Conservation (phyloP, 2,113 vertebrate genomes). For the Physeter macrocephalus region DNA sequence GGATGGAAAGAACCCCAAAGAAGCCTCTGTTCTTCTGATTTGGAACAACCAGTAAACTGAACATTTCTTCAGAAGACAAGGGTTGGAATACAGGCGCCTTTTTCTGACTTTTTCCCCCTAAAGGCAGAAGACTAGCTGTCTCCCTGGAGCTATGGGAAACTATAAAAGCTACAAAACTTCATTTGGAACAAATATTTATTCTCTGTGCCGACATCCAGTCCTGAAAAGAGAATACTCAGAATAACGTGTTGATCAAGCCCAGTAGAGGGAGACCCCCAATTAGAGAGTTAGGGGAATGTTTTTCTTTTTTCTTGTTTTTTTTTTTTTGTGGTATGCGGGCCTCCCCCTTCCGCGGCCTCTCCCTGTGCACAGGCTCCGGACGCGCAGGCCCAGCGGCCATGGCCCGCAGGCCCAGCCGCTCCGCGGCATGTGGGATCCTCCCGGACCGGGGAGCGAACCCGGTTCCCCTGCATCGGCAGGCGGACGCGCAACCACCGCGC, state of each 20-base stretch:
- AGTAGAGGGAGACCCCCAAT: no score
- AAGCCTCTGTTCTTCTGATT: not conserved
- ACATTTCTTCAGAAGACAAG: not conserved
- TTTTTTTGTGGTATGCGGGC: no score
- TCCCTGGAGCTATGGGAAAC: not conserved
- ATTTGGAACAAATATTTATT: not conserved
- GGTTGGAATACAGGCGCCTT: not conserved
- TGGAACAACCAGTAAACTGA: not conserved
- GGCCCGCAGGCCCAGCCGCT: no score
- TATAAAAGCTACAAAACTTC: not conserved
- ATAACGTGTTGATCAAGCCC: not conserved
- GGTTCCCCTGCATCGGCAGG: no score
- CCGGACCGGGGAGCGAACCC: no score
- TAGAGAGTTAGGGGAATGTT: not conserved
- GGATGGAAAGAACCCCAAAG: not conserved
- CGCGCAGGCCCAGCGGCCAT: no score
- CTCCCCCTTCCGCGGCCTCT: no score
- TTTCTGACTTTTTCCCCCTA: not conserved
- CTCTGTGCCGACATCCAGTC: no score
- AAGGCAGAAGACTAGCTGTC: not conserved
- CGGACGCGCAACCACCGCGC: no score
- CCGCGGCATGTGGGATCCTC: no score
- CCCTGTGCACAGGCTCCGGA: no score
- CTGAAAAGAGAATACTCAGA: not conserved
- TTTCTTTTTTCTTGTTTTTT: no score